A percentile compares a stretch with the other conserved stretches of the same genome.
phyloP scores from a whole-genome alignment of 2,113 vertebrate genomes.

The Austrofundulus limnaeus region DNA sequence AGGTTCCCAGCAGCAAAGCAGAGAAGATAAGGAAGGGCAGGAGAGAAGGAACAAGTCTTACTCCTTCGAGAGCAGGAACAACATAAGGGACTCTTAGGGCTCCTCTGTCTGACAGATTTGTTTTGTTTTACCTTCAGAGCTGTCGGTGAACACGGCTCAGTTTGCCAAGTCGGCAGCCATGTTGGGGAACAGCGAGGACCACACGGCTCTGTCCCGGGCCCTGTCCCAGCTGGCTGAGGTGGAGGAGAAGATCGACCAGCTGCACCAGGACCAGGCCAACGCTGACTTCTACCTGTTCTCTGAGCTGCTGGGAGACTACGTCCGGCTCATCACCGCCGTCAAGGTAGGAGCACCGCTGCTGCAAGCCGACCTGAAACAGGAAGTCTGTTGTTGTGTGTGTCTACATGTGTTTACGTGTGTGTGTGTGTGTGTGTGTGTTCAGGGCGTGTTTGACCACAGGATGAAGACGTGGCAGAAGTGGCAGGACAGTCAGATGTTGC shows the following conservation, averaged over 20 bases:
- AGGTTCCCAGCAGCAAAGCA: too few species aligned
- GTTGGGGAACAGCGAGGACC: conserved; percentile 98
- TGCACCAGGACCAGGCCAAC: conserved; percentile 96
- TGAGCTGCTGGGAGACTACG: conserved; percentile 95
- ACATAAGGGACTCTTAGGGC: too few species aligned
- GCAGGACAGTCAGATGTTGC: conserved; percentile 94
- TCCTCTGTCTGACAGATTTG: too few species aligned
- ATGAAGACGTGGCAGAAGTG: conserved; percentile 98
- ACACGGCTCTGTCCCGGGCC: conserved; percentile 94
- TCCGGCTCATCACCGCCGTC: conserved; percentile 92
- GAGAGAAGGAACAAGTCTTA: too few species aligned
- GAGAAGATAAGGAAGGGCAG: too few species aligned
- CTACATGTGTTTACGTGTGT: conserved; percentile 82
- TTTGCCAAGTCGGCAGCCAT: conserved; percentile 98
- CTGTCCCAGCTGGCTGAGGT: conserved; percentile 98
- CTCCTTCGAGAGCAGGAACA: too few species aligned
- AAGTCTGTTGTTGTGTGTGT: conserved; percentile 14
- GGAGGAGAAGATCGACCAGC: conserved; percentile 96
- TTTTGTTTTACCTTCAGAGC: conserved; percentile 76
- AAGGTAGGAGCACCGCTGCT: conserved; percentile 77
- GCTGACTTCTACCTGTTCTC: conserved; percentile 95
- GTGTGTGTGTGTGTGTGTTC: conserved; percentile 52
- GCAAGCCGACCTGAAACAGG: background rate
- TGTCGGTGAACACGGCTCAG: conserved; percentile 92
- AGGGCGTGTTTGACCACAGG: conserved; percentile 91